Evolutionary conservation across 2,888 invertebrate species (phyloP), one percentile per base, ranked within the genome.

Genomic region (Drosophila colorata): DNA sequence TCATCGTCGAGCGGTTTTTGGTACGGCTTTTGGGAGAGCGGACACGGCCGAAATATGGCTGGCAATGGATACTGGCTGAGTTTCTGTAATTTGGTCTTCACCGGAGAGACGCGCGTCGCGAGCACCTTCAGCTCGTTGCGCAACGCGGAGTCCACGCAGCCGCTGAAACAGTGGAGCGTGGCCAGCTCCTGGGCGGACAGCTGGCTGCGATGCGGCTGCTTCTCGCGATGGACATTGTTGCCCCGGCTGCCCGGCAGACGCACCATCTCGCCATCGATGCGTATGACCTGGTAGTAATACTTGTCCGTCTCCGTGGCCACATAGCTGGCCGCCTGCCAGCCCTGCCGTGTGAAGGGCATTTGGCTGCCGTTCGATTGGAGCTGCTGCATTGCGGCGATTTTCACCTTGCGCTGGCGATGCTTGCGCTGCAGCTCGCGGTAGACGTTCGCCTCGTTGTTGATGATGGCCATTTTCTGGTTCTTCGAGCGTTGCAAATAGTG

Each of bases 371-470:
- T 28, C 0, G 86, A 74, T 58, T 92, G 92, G 7, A 91, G 71
- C 4, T 80, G 52, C 14, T 87, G 88, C 77, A 91, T 87, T 2
- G 91, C 69, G 0, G 75, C 68, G 6, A 79, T 84, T 72, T 92
- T 92, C 0, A 88, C 83, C 44, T 89, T 89, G 3, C 88, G 89
- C 33, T 85, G 83, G 3, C 90, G 90, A 16, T 80, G 74, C 49
- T 91, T 90, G 16, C 90, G 90, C 51, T 90, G 91, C 47, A 92
- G 53, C 61, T 92, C 92, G 14, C 90, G 78, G 57, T 88, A 92
- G 18, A 93, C 87, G 4, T 90, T 91, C 1, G 90, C 90, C 64
- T 92, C 92, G 58, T 92, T 93, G 69, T 93, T 93, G 25, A 92
- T 92, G 16, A 93, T 91, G 8, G 90, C 84, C 71, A 91, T 88